Base-by-base conservation (phyloP, 2,888 invertebrate genomes). In the Tachina grossa region DNA sequence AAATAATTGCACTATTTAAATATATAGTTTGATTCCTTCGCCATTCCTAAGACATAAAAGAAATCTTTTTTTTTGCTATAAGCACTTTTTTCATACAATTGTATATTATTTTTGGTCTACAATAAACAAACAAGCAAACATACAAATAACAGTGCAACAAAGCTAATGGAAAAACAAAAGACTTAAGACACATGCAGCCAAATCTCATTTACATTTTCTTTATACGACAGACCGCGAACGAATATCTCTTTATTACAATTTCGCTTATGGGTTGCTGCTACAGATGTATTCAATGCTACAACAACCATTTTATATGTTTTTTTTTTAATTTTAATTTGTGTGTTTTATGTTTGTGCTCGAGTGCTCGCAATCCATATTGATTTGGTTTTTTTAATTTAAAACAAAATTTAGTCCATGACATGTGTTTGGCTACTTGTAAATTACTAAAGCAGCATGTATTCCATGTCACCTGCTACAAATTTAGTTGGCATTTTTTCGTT, bases 401-500 rank as follows among this genome's bases (percentile, higher is more conserved):
- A n/a, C n/a, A 66, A 77, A 83, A 83, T 72, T 72, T 83, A 83
- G 78, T 78, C 82, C 81, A 82, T 85, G 85, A 82, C 85, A 85
- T 85, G 85, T 85, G 85, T 82, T 82, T 82, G 85, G 85, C 85
- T 85, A 85, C 85, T 85, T 85, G 85, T 82, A 85, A 85, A 78
- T 85, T 85, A 82, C 81, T 57, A 51, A 78, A 82, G 78, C 85
- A 85, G 85, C 85, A 82, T 85, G 85, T 82, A 82, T 78, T 81
- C 85, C 69, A 74, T 51, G 81, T 82, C 81, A 85, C 11, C 57
- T 74, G 39, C 74, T 63, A 84, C 84, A 84, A 81, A 81, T 81
- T 81, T 81, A 74, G 77, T 85, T 81, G 53, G 77, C 80, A 78
- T 81, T 74, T 81, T 51, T 63, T 39, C 68, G 78, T 74, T 69